A percentile compares a stretch with the other conserved stretches of the same genome.
Evolutionary conservation across 2,797 vertebrate genomes (phyloP).

Genomic region (Menidia menidia): DNA sequence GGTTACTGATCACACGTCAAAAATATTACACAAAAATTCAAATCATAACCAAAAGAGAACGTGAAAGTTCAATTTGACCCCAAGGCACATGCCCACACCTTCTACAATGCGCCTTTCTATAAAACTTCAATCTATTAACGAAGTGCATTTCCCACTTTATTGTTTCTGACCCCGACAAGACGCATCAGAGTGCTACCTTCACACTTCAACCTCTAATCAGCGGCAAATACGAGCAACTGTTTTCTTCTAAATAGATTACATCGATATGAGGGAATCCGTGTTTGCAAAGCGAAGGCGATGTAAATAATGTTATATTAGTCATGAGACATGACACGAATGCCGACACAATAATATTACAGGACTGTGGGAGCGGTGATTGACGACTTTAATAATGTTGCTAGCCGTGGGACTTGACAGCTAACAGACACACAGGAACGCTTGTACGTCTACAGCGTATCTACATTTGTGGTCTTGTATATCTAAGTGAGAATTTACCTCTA

Average conservation of each 20-base stretch:
- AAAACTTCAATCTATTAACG: too few species aligned
- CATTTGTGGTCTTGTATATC: constrained; percentile 1
- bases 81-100: too few species aligned
- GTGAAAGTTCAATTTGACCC: too few species aligned
- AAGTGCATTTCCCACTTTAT: too few species aligned
- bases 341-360: not conserved
- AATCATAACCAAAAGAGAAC: too few species aligned
- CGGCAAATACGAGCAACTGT: too few species aligned
- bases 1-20: too few species aligned
- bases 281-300: not conserved
- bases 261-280: not conserved
- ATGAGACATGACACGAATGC: not conserved
- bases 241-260: not conserved
- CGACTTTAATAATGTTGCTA: constrained; percentile 45
- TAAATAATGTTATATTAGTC: not conserved
- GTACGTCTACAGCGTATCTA: not conserved
- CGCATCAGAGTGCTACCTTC: too few species aligned
- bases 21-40: too few species aligned
- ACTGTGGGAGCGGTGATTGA: constrained; percentile 25
- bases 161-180: too few species aligned
- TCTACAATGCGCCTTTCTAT: too few species aligned
- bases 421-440: not conserved
- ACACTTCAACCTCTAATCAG: too few species aligned
- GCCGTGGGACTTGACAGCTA: constrained; percentile 11
- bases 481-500: not conserved